Percentiles rank a stretch among this genome's conserved stretches.
phyloP scores from a whole-genome alignment of 2,113 vertebrate genomes.

The Empidonax traillii region DNA sequence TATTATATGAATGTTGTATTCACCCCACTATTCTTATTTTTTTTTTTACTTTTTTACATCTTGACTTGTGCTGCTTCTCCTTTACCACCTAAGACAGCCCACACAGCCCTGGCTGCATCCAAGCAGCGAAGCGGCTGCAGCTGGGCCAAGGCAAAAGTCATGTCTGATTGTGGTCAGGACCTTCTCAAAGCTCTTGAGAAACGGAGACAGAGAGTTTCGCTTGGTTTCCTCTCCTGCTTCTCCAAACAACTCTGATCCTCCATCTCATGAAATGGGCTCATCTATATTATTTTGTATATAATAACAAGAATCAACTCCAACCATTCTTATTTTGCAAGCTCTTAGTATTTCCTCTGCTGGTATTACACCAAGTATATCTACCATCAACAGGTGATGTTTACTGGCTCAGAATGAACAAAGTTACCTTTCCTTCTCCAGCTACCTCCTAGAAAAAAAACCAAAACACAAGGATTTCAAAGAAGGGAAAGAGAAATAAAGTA shows the following conservation, averaged over 20 bases:
- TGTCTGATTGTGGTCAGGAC: neutral
- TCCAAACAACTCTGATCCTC: neutral
- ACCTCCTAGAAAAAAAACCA: neutral
- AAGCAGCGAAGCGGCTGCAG: neutral
- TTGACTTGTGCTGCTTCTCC: neutral
- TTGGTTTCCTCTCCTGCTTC: neutral
- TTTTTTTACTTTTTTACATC: neutral
- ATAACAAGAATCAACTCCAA: neutral
- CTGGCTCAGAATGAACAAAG: neutral
- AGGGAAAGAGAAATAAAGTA: neutral
- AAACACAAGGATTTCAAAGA: neutral
- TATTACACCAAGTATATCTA: neutral
- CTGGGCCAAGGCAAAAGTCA: neutral
- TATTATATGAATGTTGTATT: neutral
- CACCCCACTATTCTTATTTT: neutral
- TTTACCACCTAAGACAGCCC: neutral
- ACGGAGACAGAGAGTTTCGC: neutral
- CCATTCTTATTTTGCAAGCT: neutral
- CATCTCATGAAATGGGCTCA: neutral
- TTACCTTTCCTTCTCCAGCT: neutral
- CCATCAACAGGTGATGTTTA: neutral
- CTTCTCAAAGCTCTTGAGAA: neutral
- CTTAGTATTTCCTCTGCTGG: neutral
- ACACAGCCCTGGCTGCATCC: neutral
- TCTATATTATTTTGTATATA: neutral